Conservation (phyloP, 2,888 invertebrate species). For the Nymphalis c-album region DNA sequence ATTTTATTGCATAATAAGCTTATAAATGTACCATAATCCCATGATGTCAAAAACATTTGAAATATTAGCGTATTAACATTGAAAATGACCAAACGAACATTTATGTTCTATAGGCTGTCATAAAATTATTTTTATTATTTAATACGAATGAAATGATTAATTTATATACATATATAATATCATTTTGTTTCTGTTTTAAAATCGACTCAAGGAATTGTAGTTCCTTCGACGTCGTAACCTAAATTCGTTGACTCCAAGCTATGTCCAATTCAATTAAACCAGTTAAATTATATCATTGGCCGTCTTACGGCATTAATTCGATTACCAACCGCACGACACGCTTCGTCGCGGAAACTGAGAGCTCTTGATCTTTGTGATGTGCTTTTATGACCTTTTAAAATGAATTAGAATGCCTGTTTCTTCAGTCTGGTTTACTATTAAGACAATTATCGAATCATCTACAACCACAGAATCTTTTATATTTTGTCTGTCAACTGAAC, state of each 20-base stretch:
- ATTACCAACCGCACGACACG: slow-evolving; percentile 64
- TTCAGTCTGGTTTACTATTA: slow-evolving; percentile 8
- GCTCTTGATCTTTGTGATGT: slow-evolving; percentile 30
- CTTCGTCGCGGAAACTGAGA: slow-evolving; percentile 52
- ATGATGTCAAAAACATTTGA: slow-evolving; percentile 37
- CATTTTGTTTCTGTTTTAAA: slow-evolving; percentile 1
- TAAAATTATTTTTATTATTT: slow-evolving; percentile 9
- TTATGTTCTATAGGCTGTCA: slow-evolving; percentile 24
- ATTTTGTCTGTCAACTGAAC: too few species aligned
- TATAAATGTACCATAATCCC: slow-evolving; percentile 45
- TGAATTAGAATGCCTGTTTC: slow-evolving; percentile 19
- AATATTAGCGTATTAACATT: slow-evolving; percentile 38
- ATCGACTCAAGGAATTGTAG: slow-evolving; percentile 8
- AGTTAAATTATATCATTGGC: slow-evolving; percentile 78
- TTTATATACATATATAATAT: not conserved
- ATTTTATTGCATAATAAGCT: slow-evolving; percentile 63
- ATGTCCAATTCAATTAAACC: slow-evolving; percentile 75
- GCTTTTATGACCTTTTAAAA: slow-evolving; percentile 23
- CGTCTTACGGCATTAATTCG: slow-evolving; percentile 69
- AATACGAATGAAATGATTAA: not conserved
- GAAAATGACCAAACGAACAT: slow-evolving; percentile 24
- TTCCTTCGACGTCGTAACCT: slow-evolving; percentile 62
- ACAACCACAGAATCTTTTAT: not conserved
- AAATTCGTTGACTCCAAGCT: slow-evolving; percentile 69
- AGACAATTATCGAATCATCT: slow-evolving; percentile 4